Conservation (phyloP, 2,888 invertebrate species). For the Drosophila formosana region DNA sequence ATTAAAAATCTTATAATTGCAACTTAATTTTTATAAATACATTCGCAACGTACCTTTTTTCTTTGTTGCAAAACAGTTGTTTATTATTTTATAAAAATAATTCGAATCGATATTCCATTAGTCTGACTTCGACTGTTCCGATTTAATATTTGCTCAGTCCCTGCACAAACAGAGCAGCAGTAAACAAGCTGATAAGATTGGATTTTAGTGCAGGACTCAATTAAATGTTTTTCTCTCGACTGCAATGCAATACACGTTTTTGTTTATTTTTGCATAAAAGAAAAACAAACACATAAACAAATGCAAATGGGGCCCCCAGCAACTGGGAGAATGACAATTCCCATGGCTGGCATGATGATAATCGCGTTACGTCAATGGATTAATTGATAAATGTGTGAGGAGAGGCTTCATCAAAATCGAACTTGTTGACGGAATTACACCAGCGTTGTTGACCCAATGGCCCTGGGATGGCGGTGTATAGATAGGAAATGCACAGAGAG, state of each 20-base stretch:
- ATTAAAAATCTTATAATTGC: not conserved
- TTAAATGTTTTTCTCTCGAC: conserved; percentile 43
- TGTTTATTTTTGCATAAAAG: conserved; percentile 21
- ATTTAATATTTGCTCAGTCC: conserved; percentile 9
- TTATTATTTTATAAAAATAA: not conserved
- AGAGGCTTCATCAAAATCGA: conserved; percentile 28
- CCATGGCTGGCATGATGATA: conserved; percentile 46
- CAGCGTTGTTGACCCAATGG: conserved; percentile 8
- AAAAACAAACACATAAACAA: conserved; percentile 4
- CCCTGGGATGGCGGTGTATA: not conserved
- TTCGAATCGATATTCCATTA: not conserved
- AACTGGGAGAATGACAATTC: conserved; percentile 42
- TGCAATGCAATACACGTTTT: conserved; percentile 40
- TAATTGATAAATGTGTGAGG: conserved; percentile 45
- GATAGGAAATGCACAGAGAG: conserved; percentile 2
- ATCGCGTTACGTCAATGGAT: conserved; percentile 67
- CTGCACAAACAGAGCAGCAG: conserved; percentile 29
- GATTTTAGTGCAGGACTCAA: conserved; percentile 33
- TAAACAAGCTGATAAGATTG: conserved; percentile 52
- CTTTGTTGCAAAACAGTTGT: too few relatives aligned
- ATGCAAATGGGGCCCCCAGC: conserved; percentile 26
- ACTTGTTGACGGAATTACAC: conserved; percentile 48
- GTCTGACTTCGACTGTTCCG: not conserved
- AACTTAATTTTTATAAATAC: not conserved
- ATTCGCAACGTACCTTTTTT: not conserved